A percentile compares a stretch with the other conserved stretches of the same genome.
These are phyloP conservation scores for Pycnonotus jocosus DNA, from an alignment of 2,113 vertebrate genomes.

Conservation along the genomic window DNA sequence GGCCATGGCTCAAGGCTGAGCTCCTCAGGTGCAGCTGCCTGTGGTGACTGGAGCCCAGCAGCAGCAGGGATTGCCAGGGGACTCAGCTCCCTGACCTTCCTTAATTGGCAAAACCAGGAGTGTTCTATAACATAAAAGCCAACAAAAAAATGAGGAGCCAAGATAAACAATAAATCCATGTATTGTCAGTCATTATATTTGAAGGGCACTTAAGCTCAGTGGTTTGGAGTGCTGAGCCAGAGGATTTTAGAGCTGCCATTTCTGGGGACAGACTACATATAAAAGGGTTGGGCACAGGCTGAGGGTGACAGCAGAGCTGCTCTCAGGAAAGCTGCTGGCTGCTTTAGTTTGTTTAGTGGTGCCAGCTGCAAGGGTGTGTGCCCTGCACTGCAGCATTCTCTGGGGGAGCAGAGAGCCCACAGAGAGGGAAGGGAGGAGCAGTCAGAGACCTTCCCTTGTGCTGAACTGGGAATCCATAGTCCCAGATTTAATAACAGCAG, in stretches of 20 bases:
- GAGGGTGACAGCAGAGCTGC: background rate
- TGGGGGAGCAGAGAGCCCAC: rapidly evolving
- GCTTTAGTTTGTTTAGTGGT: background rate
- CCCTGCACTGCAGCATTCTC: background rate
- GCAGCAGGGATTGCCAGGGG: background rate
- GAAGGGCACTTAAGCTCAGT: background rate
- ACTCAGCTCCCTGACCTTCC: background rate
- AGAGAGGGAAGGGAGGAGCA: background rate
- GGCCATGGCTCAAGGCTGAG: background rate
- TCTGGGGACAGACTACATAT: background rate
- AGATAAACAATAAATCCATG: background rate
- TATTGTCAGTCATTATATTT: background rate
- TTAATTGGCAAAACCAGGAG: background rate
- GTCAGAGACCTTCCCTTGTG: background rate
- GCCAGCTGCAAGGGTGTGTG: background rate
- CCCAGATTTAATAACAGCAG: background rate
- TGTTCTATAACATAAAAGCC: background rate
- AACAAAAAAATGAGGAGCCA: background rate
- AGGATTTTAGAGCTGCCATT: background rate
- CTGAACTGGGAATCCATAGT: rapidly evolving
- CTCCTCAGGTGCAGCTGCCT: background rate
- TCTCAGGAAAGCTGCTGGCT: background rate
- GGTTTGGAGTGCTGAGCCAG: background rate
- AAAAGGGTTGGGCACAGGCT: background rate
- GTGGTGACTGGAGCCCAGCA: background rate